phyloP scores from a whole-genome alignment of 2,113 vertebrate species.

The Ameiurus melas region DNA sequence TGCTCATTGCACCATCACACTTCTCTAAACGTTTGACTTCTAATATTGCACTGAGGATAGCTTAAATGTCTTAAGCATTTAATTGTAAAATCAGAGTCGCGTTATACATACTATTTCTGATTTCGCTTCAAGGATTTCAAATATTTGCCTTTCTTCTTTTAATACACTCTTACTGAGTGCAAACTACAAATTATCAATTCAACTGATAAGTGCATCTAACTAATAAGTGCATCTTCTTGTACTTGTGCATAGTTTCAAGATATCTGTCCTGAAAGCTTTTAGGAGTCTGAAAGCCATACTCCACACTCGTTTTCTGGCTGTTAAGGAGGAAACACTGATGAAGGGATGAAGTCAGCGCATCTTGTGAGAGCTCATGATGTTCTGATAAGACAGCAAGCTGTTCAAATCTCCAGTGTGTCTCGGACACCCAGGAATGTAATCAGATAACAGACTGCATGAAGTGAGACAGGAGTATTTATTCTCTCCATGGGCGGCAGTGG shows the following conservation, averaged over 20 bases:
- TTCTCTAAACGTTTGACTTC: conserved; percentile 66
- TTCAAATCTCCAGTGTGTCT: conserved; percentile 51
- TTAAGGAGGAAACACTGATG: conserved; percentile 28
- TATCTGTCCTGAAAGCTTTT: conserved; percentile 15
- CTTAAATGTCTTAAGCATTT: not conserved
- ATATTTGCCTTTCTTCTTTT: not conserved
- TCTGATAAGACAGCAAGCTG: conserved; percentile 49
- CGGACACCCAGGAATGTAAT: conserved; percentile 56
- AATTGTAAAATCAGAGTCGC: not conserved
- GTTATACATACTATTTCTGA: not conserved
- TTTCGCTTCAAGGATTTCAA: not conserved
- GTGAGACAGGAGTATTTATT: conserved; percentile 51
- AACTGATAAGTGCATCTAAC: not conserved
- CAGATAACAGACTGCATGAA: conserved; percentile 52
- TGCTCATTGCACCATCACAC: conserved; percentile 64
- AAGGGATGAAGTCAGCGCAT: conserved; percentile 25
- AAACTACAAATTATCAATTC: not conserved
- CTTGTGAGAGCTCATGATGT: conserved; percentile 51
- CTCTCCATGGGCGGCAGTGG: conserved; percentile 4
- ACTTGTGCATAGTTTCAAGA: not conserved
- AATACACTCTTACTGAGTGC: not conserved
- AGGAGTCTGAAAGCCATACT: not conserved
- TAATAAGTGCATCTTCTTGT: not conserved
- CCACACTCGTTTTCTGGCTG: not conserved
- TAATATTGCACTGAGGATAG: conserved; percentile 47